Percentiles rank a stretch among this genome's conserved stretches.
Conservation (phyloP, 2,888 invertebrate genomes). For the Sturmia bella region DNA sequence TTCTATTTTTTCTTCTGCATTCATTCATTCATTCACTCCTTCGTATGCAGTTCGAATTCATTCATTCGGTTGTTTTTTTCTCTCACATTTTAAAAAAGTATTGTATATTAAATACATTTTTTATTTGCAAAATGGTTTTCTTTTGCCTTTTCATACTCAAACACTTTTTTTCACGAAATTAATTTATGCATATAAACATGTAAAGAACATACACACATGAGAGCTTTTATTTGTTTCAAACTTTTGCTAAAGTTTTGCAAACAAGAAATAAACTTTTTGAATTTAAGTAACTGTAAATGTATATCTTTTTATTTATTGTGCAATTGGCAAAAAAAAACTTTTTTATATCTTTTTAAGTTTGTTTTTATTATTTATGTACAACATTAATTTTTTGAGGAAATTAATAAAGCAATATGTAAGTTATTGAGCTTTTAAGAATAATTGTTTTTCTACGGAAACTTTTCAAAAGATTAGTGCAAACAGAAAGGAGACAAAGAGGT, state of each 20-base stretch:
- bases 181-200: conserved; percentile 30
- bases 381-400: background rate
- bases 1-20: conserved; percentile 1
- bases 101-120: conserved; percentile 14
- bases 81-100: conserved; percentile 18
- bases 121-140: conserved; percentile 35
- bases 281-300: conserved; percentile 44
- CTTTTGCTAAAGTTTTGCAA: background rate
- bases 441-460: no score
- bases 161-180: conserved; percentile 21
- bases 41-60: conserved; percentile 11
- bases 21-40: conserved; percentile 14
- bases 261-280: conserved; percentile 11
- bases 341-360: background rate
- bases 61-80: conserved; percentile 9
- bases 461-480: no score
- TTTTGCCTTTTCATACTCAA: conserved; percentile 27
- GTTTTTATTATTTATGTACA: background rate
- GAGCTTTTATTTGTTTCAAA: conserved; percentile 37
- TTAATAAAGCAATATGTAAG: background rate
- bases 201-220: background rate
- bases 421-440: background rate
- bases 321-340: background rate
- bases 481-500: no score
- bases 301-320: conserved; percentile 1